Evolutionary conservation across 2,797 vertebrate genomes (phyloP).

Genomic region (Spatula versicolor): DNA sequence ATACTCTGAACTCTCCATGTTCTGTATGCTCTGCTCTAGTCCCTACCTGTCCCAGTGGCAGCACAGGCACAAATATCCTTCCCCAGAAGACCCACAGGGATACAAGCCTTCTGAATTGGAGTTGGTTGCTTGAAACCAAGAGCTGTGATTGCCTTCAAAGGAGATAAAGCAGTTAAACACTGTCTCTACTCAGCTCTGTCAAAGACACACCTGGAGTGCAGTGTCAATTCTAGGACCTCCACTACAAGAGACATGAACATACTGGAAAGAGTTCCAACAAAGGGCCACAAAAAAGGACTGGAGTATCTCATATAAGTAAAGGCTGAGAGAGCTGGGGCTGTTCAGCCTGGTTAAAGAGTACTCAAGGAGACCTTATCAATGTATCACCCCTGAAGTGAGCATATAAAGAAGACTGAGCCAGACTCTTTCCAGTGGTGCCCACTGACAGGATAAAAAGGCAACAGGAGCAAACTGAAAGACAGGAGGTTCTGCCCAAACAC

Average conservation of each 20-base stretch:
- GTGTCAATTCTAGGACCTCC: neutral
- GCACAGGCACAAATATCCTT: constrained; percentile 96
- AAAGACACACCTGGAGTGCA: neutral
- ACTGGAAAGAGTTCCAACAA: neutral
- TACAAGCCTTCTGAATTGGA: constrained; percentile 95
- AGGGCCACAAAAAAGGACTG: fast-evolving
- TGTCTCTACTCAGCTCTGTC: neutral
- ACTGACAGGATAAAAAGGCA: neutral
- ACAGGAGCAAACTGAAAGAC: neutral
- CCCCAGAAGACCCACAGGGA: constrained; percentile 92
- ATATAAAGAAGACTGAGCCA: neutral
- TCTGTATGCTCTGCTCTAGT: neutral
- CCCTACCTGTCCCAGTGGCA: constrained; percentile 92
- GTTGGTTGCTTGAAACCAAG: constrained; percentile 94
- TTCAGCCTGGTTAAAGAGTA: neutral
- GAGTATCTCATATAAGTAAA: neutral
- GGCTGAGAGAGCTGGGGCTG: neutral
- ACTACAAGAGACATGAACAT: neutral
- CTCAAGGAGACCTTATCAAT: neutral
- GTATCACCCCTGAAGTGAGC: neutral
- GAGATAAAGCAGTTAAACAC: neutral
- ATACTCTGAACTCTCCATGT: neutral
- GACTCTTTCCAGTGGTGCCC: neutral
- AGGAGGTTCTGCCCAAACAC: neutral
- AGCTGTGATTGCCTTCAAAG: constrained; percentile 85